Conservation (phyloP, 2,797 vertebrate species). For the Pseudochaenichthys georgianus region DNA sequence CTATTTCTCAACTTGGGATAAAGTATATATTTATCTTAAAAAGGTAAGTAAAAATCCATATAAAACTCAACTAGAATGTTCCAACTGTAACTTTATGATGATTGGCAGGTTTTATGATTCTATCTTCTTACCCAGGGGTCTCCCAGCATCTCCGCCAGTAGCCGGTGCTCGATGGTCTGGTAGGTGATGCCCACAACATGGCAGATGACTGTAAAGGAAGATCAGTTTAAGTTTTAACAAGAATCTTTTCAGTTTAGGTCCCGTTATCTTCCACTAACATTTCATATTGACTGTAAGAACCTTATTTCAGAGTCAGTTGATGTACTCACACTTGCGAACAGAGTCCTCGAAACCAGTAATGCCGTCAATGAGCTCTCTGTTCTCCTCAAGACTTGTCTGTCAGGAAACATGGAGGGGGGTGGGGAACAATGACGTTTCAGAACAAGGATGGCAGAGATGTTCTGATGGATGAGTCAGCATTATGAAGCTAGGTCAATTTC, state of each 20-base stretch:
- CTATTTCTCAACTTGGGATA: too few relatives aligned
- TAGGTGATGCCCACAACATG: conserved; percentile 96
- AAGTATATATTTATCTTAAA: too few relatives aligned
- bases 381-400: conserved; percentile 93
- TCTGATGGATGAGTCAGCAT: background rate
- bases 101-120: background rate
- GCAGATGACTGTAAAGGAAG: conserved; percentile 88
- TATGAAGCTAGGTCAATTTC: background rate
- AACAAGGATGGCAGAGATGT: background rate
- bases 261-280: background rate
- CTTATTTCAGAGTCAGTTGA: background rate
- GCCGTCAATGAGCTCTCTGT: conserved; percentile 92
- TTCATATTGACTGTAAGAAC: background rate
- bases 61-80: too few relatives aligned
- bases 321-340: conserved; percentile 91
- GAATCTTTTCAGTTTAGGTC: background rate
- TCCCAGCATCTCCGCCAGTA: conserved; percentile 94
- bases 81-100: background rate
- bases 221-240: background rate
- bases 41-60: too few relatives aligned
- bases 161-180: conserved; percentile 92
- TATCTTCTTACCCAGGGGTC: conserved; percentile 89
- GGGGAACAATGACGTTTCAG: background rate
- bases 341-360: conserved; percentile 95
- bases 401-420: background rate